Evolutionary conservation across 2,888 invertebrate species (phyloP).

Genomic region (Drosophila vallismaia): DNA sequence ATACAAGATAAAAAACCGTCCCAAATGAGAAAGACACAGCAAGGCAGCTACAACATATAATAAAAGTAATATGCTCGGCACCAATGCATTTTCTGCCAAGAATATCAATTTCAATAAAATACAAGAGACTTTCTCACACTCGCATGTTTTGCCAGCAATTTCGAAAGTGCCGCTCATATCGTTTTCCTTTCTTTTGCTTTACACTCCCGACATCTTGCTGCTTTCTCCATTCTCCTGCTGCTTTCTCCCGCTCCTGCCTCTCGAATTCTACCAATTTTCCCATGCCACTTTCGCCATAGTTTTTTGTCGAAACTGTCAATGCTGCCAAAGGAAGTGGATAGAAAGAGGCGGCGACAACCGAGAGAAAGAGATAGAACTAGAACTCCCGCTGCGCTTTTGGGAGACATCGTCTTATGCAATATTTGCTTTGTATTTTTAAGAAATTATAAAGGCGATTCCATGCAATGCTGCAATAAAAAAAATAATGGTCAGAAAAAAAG

Average conservation of each 20-base stretch:
- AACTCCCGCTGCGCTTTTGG: constrained; percentile 68
- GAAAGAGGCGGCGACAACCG: too few species aligned
- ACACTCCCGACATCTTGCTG: constrained; percentile 26
- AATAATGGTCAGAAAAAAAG: constrained; percentile 4
- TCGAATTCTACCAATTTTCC: not conserved
- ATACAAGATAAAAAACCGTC: constrained; percentile 17
- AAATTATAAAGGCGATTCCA: constrained; percentile 69
- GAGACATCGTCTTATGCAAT: constrained; percentile 53
- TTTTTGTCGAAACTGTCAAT: constrained; percentile 79
- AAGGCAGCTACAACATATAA: constrained; percentile 64
- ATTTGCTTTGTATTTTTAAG: constrained; percentile 77
- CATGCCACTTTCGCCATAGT: constrained; percentile 57
- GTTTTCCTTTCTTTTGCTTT: constrained; percentile 45
- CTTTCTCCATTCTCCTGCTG: not conserved
- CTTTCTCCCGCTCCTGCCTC: not conserved
- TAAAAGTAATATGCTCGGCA: constrained; percentile 79
- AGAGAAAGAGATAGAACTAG: too few species aligned
- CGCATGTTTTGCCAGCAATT: constrained; percentile 47
- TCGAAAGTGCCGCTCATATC: constrained; percentile 50
- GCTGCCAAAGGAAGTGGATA: constrained; percentile 65
- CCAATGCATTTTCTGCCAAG: constrained; percentile 75
- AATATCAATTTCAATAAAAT: constrained; percentile 79
- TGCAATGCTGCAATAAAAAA: constrained; percentile 46
- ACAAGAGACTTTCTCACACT: constrained; percentile 51
- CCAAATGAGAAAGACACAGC: constrained; percentile 30